Base-by-base conservation (phyloP, 2,888 invertebrate species). In the Tubulanus polymorphus region DNA sequence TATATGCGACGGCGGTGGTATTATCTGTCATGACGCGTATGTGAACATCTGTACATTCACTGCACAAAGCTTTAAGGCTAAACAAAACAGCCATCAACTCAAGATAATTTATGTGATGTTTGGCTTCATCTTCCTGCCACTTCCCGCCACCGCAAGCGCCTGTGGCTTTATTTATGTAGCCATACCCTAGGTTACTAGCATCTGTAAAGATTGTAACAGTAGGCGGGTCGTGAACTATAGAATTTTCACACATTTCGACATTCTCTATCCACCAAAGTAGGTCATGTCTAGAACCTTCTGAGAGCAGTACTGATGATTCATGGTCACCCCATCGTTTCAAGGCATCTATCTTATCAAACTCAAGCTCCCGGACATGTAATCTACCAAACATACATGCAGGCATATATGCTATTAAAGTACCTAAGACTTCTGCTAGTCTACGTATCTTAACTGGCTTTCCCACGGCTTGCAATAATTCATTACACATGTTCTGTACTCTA, bases 81-180 rank as follows among this genome's bases (percentile, higher is more conserved):
- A 49, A 49, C n/a, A 20, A 20, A 20, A 30, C 49, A 5, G 49
- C 32, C 49, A 26, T 6, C 20, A 49, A n/a, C 28, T 49, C 29
- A 26, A 26, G 23, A 6, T 26, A n/a, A 49, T 49, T 49, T n/a
- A 49, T 49, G 28, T 49, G 49, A 8, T 32, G 3, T 10, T 46
- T 30, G 28, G 25, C 32, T 15, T 62, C 59, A 18, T 26, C 25
- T 5, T 25, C n/a, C 15, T 18, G n/a, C 59, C 60, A 63, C 5
- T 37, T 28, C 8, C 58, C 57, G 26, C 56, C 54, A 15, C 41
- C 41, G 23, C 20, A 41, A 20, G 15, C 5, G 6, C 15, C 3
- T 3, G 41, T 41, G 5, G 18, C 41, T 20, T 41, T 18, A 3
- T 41, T 15, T 5, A 23, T 23, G 15, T 41, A 41, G 15, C 41